These are phyloP conservation scores for Halictus ligatus DNA, from an alignment of 2,888 invertebrate species.

Conservation along the genomic window DNA sequence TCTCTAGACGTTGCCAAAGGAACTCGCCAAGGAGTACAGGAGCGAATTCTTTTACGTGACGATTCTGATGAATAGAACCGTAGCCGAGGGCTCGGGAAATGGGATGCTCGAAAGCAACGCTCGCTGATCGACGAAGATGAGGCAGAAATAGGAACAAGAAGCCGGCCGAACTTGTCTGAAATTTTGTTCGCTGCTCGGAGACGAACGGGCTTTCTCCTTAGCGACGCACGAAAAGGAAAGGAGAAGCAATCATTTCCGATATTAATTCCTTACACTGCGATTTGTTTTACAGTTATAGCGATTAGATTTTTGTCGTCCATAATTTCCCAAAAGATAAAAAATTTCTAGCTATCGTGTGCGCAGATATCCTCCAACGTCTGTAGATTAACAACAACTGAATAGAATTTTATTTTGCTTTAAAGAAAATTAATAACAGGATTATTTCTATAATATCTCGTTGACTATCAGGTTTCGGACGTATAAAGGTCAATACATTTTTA, in stretches of 20 bases:
- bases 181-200: not conserved
- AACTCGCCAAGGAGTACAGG: conserved; percentile 40
- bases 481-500: too few relatives aligned
- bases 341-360: too few relatives aligned
- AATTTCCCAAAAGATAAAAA: too few relatives aligned
- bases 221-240: not conserved
- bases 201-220: not conserved
- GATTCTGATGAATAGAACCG: conserved; percentile 60
- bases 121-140: conserved; percentile 19
- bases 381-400: too few relatives aligned
- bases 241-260: not conserved
- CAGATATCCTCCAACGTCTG: too few relatives aligned
- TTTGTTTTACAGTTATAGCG: too few relatives aligned
- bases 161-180: not conserved
- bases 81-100: conserved; percentile 33
- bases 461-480: too few relatives aligned
- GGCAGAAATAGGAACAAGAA: not conserved
- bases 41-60: conserved; percentile 67
- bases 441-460: too few relatives aligned
- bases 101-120: conserved; percentile 26
- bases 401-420: too few relatives aligned
- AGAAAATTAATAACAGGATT: too few relatives aligned
- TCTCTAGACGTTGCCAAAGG: conserved; percentile 61
- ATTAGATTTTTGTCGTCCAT: too few relatives aligned
- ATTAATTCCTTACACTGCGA: too few relatives aligned